Percentiles rank a stretch among this genome's conserved stretches.
These are phyloP conservation scores for Lasioglossum morio DNA, from an alignment of 2,888 invertebrate genomes.

Conservation along the genomic window DNA sequence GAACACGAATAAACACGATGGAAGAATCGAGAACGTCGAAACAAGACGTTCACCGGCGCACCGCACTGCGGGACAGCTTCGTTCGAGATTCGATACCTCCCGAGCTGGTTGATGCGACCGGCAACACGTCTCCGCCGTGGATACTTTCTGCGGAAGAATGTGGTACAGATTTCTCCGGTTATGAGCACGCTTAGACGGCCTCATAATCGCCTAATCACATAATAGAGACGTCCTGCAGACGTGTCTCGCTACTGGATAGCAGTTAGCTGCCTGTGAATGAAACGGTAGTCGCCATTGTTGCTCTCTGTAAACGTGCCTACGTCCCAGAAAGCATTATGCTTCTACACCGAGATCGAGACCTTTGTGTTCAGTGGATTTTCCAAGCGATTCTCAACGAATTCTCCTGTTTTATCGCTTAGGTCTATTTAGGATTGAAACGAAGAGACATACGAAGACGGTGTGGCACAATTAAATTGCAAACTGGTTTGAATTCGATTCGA, in stretches of 20 bases:
- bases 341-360: not conserved
- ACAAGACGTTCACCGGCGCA: conserved; percentile 2
- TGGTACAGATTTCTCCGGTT: conserved; percentile 4
- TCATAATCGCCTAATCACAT: conserved; percentile 3
- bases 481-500: not conserved
- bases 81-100: not conserved
- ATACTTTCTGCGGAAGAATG: conserved; percentile 5
- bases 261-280: not conserved
- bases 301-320: not conserved
- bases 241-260: not conserved
- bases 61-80: conserved; percentile 8
- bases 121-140: not conserved
- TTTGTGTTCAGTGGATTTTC: not conserved
- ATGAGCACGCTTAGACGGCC: not conserved
- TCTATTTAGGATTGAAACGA: no score
- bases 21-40: conserved; percentile 36
- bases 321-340: not conserved
- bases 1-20: conserved; percentile 17
- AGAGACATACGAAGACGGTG: not conserved
- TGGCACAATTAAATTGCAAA: no score
- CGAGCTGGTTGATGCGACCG: not conserved
- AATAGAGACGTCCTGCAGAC: not conserved
- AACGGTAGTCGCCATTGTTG: not conserved
- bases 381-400: not conserved
- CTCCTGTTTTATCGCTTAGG: no score